Percentiles rank a stretch among this genome's conserved stretches.
phyloP scores from a whole-genome alignment of 2,888 invertebrate species.

The Branchipolynoe longqiensis region DNA sequence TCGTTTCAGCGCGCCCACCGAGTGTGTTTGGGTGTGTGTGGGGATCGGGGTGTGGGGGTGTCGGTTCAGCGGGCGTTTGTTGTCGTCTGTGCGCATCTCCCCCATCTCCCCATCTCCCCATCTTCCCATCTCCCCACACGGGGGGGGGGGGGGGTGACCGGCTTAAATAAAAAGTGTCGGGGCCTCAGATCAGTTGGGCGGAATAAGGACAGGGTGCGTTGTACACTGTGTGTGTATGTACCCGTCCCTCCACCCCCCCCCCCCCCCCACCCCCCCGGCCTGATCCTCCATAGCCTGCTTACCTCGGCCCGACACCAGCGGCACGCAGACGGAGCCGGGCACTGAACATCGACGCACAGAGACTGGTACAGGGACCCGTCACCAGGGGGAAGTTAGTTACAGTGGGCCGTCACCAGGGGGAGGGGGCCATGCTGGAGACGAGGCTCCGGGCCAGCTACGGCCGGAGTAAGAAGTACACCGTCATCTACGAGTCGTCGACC shows the following conservation, averaged over 20 bases:
- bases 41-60: background rate
- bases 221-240: background rate
- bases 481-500: slow-evolving; percentile 12
- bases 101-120: slow-evolving; percentile 16
- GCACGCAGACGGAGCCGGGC: no score
- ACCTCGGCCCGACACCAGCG: no score
- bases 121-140: no score
- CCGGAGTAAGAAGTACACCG: background rate
- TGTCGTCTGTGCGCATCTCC: slow-evolving; percentile 15
- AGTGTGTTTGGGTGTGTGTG: background rate
- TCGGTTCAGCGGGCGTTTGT: slow-evolving; percentile 26
- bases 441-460: background rate
- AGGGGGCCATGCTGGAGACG: background rate
- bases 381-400: no score
- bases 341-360: no score
- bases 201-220: slow-evolving; percentile 25
- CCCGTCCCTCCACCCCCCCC: background rate
- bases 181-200: background rate
- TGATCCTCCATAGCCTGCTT: background rate
- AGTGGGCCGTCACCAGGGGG: no score
- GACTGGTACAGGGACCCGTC: background rate
- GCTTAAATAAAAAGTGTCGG: background rate
- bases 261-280: no score
- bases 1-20: background rate
- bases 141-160: background rate